These are phyloP conservation scores for Periophthalmus modestus DNA, from an alignment of 2,113 vertebrate species.

Conservation along the genomic window DNA sequence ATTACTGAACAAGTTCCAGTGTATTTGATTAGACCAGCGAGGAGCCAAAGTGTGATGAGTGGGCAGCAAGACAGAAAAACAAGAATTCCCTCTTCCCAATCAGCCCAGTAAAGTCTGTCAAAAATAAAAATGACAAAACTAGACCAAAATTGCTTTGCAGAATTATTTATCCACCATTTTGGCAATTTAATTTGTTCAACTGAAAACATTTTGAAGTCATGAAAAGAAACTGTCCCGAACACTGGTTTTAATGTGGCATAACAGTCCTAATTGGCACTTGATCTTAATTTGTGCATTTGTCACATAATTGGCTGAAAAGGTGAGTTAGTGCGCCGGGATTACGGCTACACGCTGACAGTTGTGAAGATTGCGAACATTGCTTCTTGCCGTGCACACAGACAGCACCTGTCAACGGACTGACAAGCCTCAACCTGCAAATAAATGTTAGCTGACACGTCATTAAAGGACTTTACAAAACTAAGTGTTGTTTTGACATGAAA, in stretches of 20 bases:
- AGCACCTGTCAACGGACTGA: constrained; percentile 44
- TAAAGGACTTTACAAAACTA: constrained; percentile 61
- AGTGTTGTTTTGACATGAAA: constrained; percentile 66
- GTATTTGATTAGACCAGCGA: background rate
- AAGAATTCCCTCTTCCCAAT: background rate
- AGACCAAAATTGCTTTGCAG: background rate
- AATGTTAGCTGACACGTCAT: constrained; percentile 65
- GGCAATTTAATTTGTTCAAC: background rate
- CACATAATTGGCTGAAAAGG: constrained; percentile 2
- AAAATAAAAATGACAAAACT: background rate
- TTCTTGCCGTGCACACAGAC: constrained; percentile 15
- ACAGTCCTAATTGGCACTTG: constrained; percentile 13
- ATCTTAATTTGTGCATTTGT: constrained; percentile 8
- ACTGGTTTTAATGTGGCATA: background rate
- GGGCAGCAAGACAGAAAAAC: background rate
- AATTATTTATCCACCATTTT: background rate
- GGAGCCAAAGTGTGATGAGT: background rate
- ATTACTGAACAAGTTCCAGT: background rate
- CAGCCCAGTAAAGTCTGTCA: background rate
- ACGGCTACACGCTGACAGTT: background rate
- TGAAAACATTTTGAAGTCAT: background rate
- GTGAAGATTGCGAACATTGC: constrained; percentile 20
- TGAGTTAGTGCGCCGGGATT: background rate
- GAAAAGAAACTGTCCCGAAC: background rate
- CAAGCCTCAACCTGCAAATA: constrained; percentile 52